Evolutionary conservation across 2,113 vertebrate species (phyloP), one percentile per base, ranked within the genome.

Genomic region (Callipepla californica): DNA sequence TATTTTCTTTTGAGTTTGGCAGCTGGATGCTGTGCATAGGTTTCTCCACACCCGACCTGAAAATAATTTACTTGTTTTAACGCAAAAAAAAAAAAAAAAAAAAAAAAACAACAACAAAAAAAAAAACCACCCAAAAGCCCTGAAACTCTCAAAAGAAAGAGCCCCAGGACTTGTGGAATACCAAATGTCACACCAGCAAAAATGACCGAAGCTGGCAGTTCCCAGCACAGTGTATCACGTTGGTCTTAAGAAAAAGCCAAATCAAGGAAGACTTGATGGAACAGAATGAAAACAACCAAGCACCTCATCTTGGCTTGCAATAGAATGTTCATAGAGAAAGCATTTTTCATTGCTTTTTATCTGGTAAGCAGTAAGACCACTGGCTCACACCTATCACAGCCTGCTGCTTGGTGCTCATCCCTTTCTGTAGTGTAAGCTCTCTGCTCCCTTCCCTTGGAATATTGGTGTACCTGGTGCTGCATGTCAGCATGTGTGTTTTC

Each of bases 201-300:
- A 91, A 73, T 55, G 0, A 66, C 59, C 69, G 2, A 81, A n/a
- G 42, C 48, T 93, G 80, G 58, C 74, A 93, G 38, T 28, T 36
- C 74, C 0, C 0, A 89, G 28, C 30, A 7, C 22, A 69, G 50
- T 2, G 4, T 66, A 73, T 85, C 68, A 23, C 20, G 19, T 44
- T 36, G 50, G n/a, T 83, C 65, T 79, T 58, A 38, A 82, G 89
- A 63, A 55, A 57, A 59, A 91, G 22, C 63, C 55, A 73, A 93
- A 94, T 82, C 48, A 77, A 93, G 85, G 55, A 75, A 58, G 75
- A 63, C 48, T 44, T 58, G 50, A 74, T 80, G 81, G 83, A 87
- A 80, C 3, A 4, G 63, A 73, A 59, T 84, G 87, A 93, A 95
- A 82, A 23, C 70, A 82, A 58, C 7, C 67, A 73, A 80, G 26